Conservation (phyloP, 1,140 invertebrate species). For the Lasaia peninsularis region DNA sequence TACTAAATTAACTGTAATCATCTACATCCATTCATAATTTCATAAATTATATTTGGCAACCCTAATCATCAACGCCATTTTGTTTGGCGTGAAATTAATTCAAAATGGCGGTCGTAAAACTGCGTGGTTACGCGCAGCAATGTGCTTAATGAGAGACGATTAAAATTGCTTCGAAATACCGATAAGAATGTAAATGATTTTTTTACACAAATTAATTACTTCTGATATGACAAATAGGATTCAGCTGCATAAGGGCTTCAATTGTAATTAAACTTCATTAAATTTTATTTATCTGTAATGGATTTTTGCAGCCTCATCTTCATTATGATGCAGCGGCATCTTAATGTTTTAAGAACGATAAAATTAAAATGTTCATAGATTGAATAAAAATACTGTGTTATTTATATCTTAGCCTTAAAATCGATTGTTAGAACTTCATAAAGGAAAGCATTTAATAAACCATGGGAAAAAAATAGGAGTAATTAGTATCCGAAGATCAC, state of each 20-base stretch:
- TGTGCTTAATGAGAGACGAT: conserved; percentile 69
- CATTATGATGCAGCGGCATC: too few relatives aligned
- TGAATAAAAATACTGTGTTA: too few relatives aligned
- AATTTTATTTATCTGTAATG: background rate
- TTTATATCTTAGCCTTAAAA: too few relatives aligned
- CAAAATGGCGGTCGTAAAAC: conserved; percentile 63
- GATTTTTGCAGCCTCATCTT: too few relatives aligned
- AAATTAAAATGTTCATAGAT: too few relatives aligned
- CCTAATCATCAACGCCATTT: conserved; percentile 41
- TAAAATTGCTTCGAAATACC: conserved; percentile 56
- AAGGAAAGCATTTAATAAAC: too few relatives aligned
- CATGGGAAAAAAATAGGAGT: too few relatives aligned
- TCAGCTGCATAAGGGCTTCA: conserved; percentile 7
- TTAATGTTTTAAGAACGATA: too few relatives aligned
- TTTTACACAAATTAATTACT: conserved; percentile 26
- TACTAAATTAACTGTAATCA: too few relatives aligned
- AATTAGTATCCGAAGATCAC: too few relatives aligned
- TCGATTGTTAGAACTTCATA: too few relatives aligned
- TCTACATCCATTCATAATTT: background rate
- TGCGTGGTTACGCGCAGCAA: conserved; percentile 57
- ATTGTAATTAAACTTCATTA: conserved; percentile 12
- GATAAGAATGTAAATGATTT: conserved; percentile 53
- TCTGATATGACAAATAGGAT: conserved; percentile 4
- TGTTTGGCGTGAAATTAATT: conserved; percentile 68
- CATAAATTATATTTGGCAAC: background rate